phyloP scores from a whole-genome alignment of 2,113 vertebrate species.

The Lepus europaeus region DNA sequence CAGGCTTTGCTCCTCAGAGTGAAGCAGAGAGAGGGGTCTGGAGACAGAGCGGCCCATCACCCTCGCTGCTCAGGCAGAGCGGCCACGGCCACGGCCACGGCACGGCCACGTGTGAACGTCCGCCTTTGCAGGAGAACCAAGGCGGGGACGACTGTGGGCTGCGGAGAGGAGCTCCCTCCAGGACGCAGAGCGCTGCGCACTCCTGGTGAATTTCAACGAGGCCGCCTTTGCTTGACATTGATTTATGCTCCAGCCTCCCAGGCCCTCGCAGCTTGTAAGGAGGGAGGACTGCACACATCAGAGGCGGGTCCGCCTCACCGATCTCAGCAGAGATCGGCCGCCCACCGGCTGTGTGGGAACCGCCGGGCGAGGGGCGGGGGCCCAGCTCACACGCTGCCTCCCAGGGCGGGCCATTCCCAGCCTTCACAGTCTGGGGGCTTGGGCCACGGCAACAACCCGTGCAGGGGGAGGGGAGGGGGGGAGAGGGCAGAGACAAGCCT shows the following conservation, averaged over 20 bases:
- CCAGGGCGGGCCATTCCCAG: neutral
- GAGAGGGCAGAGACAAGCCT: neutral
- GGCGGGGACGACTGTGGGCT: neutral
- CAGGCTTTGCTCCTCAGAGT: neutral
- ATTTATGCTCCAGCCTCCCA: conserved; percentile 40
- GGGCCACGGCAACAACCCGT: neutral
- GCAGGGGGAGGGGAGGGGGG: neutral
- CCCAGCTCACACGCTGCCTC: neutral
- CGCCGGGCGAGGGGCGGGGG: neutral
- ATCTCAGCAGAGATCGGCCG: neutral
- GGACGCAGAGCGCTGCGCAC: neutral
- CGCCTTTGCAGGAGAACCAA: neutral
- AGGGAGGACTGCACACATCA: neutral
- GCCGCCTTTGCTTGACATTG: neutral
- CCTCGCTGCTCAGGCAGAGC: accelerated
- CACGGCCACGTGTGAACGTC: neutral
- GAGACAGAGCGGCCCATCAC: neutral
- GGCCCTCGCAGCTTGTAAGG: neutral
- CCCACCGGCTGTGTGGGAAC: neutral
- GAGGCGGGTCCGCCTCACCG: neutral
- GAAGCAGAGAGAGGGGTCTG: neutral
- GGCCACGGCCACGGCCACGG: too few relatives aligned
- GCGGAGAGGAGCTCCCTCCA: neutral
- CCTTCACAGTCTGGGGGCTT: neutral
- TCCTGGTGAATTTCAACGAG: conserved; percentile 6